A percentile compares a stretch with the other conserved stretches of the same genome.
Evolutionary conservation across 2,888 invertebrate species (phyloP).

Genomic region (Tenodera sinensis): DNA sequence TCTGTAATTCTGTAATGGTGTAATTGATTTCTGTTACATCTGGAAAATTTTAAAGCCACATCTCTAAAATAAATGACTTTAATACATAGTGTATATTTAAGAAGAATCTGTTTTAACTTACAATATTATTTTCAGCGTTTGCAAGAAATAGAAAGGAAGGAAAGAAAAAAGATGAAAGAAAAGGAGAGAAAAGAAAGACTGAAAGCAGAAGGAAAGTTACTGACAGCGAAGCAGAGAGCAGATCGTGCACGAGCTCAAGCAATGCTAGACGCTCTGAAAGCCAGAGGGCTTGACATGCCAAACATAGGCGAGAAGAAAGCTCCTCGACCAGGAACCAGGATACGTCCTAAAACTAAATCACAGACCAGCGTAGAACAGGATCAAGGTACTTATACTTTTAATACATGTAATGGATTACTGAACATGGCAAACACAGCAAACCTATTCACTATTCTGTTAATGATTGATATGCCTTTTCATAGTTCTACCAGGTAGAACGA

Average conservation of each 20-base stretch:
- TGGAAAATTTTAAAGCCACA: no score
- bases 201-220: constrained; percentile 93
- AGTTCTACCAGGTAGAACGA: no score
- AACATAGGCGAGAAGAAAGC: constrained; percentile 61
- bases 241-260: constrained; percentile 85
- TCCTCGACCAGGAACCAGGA: constrained; percentile 63
- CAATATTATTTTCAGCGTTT: constrained; percentile 48
- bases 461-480: no score
- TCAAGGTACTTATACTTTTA: neutral
- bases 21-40: no score
- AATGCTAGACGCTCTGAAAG: constrained; percentile 82
- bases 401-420: no score
- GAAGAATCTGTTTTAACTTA: neutral
- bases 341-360: constrained; percentile 66
- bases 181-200: constrained; percentile 88
- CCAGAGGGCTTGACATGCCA: constrained; percentile 81
- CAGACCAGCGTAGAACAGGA: constrained; percentile 44
- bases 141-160: constrained; percentile 83
- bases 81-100: no score
- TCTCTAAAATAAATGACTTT: no score
- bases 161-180: constrained; percentile 85
- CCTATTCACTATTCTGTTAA: no score
- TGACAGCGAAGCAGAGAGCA: constrained; percentile 91
- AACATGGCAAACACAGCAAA: no score
- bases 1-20: no score